Evolutionary conservation across 2,797 vertebrate species (phyloP).

Genomic region (Crossoptilon crossoptilon): DNA sequence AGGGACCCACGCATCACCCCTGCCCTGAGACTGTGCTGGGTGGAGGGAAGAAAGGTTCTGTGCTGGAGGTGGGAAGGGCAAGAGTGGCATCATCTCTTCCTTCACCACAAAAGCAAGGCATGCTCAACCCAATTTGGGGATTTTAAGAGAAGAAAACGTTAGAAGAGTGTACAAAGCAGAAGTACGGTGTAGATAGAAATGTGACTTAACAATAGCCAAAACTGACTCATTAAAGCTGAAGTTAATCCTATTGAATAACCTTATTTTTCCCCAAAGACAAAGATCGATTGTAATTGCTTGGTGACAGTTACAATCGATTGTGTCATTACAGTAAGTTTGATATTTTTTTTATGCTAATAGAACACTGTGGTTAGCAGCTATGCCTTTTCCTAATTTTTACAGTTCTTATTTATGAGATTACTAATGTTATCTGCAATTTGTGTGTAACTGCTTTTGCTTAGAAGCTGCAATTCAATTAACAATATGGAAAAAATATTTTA

Average conservation of each 20-base stretch:
- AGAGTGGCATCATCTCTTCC: fast-evolving
- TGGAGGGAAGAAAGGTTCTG: not conserved
- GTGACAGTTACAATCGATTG: not conserved
- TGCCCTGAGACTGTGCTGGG: not conserved
- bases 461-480: not conserved
- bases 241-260: not conserved
- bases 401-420: not conserved
- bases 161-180: not conserved
- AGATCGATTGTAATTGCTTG: not conserved
- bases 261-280: not conserved
- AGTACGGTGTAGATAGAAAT: not conserved
- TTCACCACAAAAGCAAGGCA: fast-evolving
- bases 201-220: not conserved
- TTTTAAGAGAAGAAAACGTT: not conserved
- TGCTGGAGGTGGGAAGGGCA: not conserved
- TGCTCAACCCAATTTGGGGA: fast-evolving
- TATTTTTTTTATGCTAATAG: not conserved
- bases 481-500: not conserved
- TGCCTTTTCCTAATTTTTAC: not conserved
- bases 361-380: not conserved
- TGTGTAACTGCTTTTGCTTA: not conserved
- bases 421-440: not conserved
- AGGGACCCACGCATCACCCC: fast-evolving
- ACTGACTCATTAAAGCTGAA: not conserved
- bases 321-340: not conserved